These are phyloP conservation scores for Yasuhikotakia modesta DNA, from an alignment of 2,797 vertebrate genomes.

Conservation along the genomic window DNA sequence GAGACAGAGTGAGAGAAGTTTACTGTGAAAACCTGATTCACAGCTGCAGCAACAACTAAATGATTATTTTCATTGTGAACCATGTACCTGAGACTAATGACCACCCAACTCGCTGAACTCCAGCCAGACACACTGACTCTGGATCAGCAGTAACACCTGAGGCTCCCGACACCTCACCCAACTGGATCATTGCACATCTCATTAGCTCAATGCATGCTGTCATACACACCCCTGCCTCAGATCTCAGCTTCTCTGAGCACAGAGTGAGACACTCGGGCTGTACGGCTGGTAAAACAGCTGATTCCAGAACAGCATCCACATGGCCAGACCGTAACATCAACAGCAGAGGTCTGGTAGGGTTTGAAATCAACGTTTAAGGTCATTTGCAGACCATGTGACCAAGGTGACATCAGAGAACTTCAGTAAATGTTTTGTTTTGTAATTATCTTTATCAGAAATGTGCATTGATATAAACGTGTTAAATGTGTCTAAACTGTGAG, in stretches of 20 bases:
- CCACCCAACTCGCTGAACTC: slow-evolving; percentile 8
- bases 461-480: too few relatives aligned
- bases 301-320: background rate
- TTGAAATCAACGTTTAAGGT: background rate
- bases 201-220: slow-evolving; percentile 12
- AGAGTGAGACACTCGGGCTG: background rate
- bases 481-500: too few relatives aligned
- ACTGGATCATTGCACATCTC: slow-evolving; percentile 14
- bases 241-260: background rate
- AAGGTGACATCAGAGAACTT: background rate
- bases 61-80: slow-evolving; percentile 23
- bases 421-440: background rate
- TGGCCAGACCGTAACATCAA: background rate
- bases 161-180: background rate
- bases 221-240: slow-evolving; percentile 22
- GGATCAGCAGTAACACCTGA: slow-evolving; percentile 35
- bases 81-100: slow-evolving; percentile 16
- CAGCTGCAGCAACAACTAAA: slow-evolving; percentile 22
- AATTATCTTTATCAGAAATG: background rate
- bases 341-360: background rate
- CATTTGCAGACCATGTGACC: background rate
- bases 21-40: background rate
- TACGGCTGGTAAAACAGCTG: slow-evolving; percentile 15
- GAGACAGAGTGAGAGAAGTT: background rate
- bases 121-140: slow-evolving; percentile 24